Evolutionary conservation across 2,888 invertebrate species (phyloP), one percentile per base, ranked within the genome.

Genomic region (Ochropacha duplaris): DNA sequence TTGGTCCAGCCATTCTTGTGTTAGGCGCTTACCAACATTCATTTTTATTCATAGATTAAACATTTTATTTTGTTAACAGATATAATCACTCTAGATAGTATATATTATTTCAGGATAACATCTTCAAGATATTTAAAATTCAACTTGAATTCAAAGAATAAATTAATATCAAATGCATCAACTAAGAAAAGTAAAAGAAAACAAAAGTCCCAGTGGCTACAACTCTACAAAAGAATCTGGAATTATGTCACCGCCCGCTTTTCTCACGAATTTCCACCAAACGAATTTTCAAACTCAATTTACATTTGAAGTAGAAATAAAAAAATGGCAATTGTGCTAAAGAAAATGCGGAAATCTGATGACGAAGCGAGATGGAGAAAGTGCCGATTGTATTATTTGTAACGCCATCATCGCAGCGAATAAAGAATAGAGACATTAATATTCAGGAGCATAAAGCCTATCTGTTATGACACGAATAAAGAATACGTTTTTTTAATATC

Each of bases 261-360:
- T 44, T 69, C 73, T 72, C 66, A 68, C 69, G 69, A 72, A 83
- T 81, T 76, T 78, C 72, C 69, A 63, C 62, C 59, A 79, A 86
- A 83, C 81, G 81, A 84, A 84, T 82, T 84, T 84, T 69, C 71
- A 74, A 85, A 86, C 80, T 84, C 80, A 79, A 86, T 84, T 84
- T 84, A 72, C 81, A 84, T 84, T 82, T 79, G 78, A 72, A 80
- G 81, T 80, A 78, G 77, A 78, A 80, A 80, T 78, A 79, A 84
- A 80, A 82, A 79, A 78, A 64, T 75, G 73, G 72, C 81, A 77
- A 83, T 83, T 74, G 76, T 69, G 68, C 66, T 68, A 63, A 64
- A 61, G 60, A 70, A 76, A 68, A 68, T 62, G 71, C 61, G 71
- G 61, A 68, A 77, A 78, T 78, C 66, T 70, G 73, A 74, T 66